Percentiles rank a stretch among this genome's conserved stretches.
Evolutionary conservation across 2,113 vertebrate genomes (phyloP).

Genomic region (Argyrosomus japonicus): DNA sequence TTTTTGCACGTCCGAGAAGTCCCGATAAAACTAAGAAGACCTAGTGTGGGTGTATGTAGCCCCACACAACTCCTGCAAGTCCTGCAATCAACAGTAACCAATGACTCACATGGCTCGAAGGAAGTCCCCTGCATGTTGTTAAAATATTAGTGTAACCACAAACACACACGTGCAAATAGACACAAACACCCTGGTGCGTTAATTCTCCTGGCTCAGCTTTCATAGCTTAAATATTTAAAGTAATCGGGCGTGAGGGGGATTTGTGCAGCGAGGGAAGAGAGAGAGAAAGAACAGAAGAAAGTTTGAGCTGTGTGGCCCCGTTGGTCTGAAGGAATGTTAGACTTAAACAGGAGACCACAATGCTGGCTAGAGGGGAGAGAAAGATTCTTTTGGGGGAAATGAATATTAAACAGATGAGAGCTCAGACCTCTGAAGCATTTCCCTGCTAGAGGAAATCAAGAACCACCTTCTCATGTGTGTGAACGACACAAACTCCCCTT

Average conservation of each 20-base stretch:
- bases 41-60: background rate
- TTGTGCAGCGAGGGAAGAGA: conserved; percentile 2
- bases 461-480: background rate
- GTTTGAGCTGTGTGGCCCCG: background rate
- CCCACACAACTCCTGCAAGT: background rate
- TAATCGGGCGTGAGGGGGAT: conserved; percentile 42
- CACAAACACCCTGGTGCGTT: background rate
- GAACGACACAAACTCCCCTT: background rate
- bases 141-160: background rate
- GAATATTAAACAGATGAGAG: background rate
- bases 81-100: background rate
- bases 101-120: background rate
- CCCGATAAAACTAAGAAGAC: background rate
- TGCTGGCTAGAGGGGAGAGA: background rate
- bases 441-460: background rate
- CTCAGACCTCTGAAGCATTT: background rate
- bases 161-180: background rate
- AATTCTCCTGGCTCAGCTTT: conserved; percentile 43
- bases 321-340: conserved; percentile 7
- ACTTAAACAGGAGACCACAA: background rate
- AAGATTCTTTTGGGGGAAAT: background rate
- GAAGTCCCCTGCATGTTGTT: conserved; percentile 28
- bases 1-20: background rate
- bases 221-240: conserved; percentile 61
- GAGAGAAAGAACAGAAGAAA: background rate